Base-by-base conservation (phyloP, 2,888 invertebrate genomes). In the Chalcosyrphus nemorum region DNA sequence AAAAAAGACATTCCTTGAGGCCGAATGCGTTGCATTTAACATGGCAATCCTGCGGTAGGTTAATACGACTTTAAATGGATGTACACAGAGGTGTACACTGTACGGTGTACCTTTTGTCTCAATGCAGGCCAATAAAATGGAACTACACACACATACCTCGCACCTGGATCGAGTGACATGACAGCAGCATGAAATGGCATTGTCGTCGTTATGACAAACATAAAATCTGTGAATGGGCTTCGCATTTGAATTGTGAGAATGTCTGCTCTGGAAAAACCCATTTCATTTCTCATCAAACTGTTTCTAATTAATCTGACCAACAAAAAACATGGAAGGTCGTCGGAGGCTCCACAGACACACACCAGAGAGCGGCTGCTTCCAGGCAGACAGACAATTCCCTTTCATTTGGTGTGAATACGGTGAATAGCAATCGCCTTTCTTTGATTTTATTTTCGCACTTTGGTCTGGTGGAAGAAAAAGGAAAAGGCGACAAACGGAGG, bases 231-330 rank as follows among this genome's bases (percentile, higher is more conserved):
- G 68, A 77, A 70, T 70, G 35, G n/a, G 45, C 29, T 56, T 29
- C 24, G 41, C 50, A 38, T 29, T 38, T 56, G 41, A 59, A 54
- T 68, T n/a, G n/a, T n/a, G n/a, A n/a, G n/a, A 35, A 29, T 70
- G 77, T 71, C 77, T 78, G 71, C 56, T 57, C 77, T 56, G 63
- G 56, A 35, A 56, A 70, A 47, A 56, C 35, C 56, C 77, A 77
- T 63, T 68, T 72, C 11, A 24, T 19, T 66, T 56, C 70, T 71
- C 71, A 71, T 78, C 57, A 71, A 63, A 54, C 61, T 70, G 61
- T 24, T 54, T 56, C 70, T 78, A 78, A 78, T 78, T 65, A 71
- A 63, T 61, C 61, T 70, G 61, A 47, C 45, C 54, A 66, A 70
- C 45, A n/a, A n/a, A n/a, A n/a, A 54, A 38, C 43, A 24, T 45